These are phyloP conservation scores for Drosophila trapezifrons DNA, from an alignment of 1,140 invertebrate species.

Conservation along the genomic window DNA sequence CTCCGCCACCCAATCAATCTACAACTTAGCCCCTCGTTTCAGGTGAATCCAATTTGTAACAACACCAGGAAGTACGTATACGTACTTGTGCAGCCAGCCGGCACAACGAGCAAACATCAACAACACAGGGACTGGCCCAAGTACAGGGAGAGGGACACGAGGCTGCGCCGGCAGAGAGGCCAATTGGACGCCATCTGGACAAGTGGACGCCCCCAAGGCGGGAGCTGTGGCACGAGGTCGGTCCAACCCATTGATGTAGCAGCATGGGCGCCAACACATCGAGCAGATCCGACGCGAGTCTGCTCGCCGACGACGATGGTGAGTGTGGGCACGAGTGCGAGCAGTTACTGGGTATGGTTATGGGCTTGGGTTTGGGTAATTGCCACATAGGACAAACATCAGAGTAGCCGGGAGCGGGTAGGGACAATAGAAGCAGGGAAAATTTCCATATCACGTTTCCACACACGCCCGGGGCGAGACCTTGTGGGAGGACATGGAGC, in stretches of 20 bases:
- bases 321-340: conserved; percentile 21
- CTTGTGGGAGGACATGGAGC: conserved; percentile 45
- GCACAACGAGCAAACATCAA: conserved; percentile 21
- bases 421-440: conserved; percentile 14
- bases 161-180: conserved; percentile 9
- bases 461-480: conserved; percentile 12
- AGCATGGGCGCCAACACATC: conserved; percentile 82
- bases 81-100: conserved; percentile 5
- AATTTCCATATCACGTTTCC: conserved; percentile 24
- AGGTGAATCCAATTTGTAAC: conserved; percentile 22
- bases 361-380: neutral
- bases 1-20: conserved; percentile 10
- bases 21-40: conserved; percentile 23
- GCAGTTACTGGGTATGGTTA: neutral
- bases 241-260: conserved; percentile 64
- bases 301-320: conserved; percentile 82
- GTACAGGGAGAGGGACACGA: neutral
- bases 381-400: conserved; percentile 20
- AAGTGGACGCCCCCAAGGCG: neutral
- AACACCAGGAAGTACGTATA: conserved; percentile 7
- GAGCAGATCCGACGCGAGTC: conserved; percentile 80
- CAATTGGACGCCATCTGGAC: conserved; percentile 16
- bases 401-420: conserved; percentile 29
- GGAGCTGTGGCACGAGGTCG: conserved; percentile 14
- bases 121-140: neutral